Base-by-base conservation (phyloP, 2,113 vertebrate genomes). In the Odocoileus virginianus region DNA sequence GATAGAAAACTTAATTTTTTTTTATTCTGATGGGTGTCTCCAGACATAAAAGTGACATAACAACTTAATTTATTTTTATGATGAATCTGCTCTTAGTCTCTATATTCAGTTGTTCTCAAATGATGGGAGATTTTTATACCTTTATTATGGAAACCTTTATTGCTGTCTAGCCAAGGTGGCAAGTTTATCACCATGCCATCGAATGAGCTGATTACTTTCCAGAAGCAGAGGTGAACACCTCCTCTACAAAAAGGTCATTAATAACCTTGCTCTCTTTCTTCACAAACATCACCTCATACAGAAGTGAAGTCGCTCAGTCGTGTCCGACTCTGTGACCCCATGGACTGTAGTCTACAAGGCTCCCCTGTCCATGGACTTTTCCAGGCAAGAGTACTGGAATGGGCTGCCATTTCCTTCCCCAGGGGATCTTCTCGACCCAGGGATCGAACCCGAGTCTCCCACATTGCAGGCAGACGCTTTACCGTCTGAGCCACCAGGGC, bases 261-360 rank as follows among this genome's bases (percentile, higher is more conserved):
- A 94, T 45, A 82, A 54, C 79, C n/a, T 86, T 90, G 40, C 30
- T 90, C 13, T 90, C 17, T 93, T 52, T 87, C 43, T 91, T 19
- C 40, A 14, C 19, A 84, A 76, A 79, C 40, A 50, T 64, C 30
- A 76, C 57, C 27, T 57, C 55, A 57, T 14, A 13, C 25, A 58
- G n/a, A 71, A 71, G n/a, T 71, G n/a, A 21, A 71, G 64, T 21
- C 0, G 17, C n/a, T 71, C 64, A 71, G 64, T 71, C 4, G 0
- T 36, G 64, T 71, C n/a, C 1, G 2, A 71, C 64, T 71, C 64
- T 36, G 64, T 0, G 19, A 71, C 17, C n/a, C 64, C 64, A 71
- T 36, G 17, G 64, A 71, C n/a, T 71, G 64, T 71, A 71, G n/a
- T 17, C n/a, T 71, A 36, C 17, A 21, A 71, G 64, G 17, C n/a